These are phyloP conservation scores for Oscheius onirici DNA, from an alignment of 2,888 invertebrate genomes.

Conservation along the genomic window DNA sequence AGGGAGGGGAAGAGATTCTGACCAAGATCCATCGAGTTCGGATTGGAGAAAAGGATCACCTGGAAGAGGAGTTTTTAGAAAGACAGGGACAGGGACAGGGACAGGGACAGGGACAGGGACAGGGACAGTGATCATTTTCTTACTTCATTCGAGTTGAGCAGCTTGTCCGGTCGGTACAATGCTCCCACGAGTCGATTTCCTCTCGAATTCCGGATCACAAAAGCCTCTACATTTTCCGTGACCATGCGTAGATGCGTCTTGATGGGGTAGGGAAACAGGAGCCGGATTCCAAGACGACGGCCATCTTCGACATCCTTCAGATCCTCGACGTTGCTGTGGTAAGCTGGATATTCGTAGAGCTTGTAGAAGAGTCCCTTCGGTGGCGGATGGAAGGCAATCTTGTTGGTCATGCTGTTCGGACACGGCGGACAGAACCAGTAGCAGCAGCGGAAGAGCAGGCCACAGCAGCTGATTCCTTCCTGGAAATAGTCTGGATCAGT, in stretches of 20 bases:
- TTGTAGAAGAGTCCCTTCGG: slow-evolving; percentile 8
- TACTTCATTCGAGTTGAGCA: background rate
- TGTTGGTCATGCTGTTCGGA: slow-evolving; percentile 53
- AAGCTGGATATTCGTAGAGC: background rate
- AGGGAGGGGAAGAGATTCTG: slow-evolving; percentile 47
- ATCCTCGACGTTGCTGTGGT: background rate
- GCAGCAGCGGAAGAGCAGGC: slow-evolving; percentile 41
- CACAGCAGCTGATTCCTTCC: slow-evolving; percentile 30
- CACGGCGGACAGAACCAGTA: slow-evolving; percentile 61
- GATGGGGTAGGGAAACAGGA: background rate
- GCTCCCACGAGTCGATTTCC: background rate
- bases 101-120: no score
- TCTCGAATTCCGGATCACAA: background rate
- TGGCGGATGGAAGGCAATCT: slow-evolving; percentile 64
- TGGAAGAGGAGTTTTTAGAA: slow-evolving; percentile 6
- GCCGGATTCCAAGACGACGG: background rate
- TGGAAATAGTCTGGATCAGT: no score
- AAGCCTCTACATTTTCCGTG: background rate
- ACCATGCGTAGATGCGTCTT: background rate
- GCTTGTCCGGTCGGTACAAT: background rate
- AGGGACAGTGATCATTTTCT: background rate
- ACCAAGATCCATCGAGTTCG: slow-evolving; percentile 62
- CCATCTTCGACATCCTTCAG: background rate
- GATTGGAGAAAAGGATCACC: slow-evolving; percentile 63
- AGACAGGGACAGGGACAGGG: background rate